Evolutionary conservation across 1,140 invertebrate species (phyloP), one percentile per base, ranked within the genome.

Genomic region (Hyphantria cunea): DNA sequence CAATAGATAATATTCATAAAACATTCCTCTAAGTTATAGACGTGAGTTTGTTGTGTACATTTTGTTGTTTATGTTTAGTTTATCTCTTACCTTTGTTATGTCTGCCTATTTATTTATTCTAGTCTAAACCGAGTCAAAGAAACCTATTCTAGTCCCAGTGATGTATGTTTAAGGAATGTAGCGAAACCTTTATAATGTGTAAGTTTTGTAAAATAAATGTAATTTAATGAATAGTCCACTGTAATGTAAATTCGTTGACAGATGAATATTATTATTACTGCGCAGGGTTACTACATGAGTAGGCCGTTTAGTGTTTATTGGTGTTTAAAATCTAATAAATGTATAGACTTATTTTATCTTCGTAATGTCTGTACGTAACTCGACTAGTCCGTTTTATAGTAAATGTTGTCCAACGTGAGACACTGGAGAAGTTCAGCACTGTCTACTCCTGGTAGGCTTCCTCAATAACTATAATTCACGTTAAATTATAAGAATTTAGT

Each of bases 21-120:
- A 88, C 85, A 88, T 88, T 88, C 85, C 85, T 82, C n/a, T 81
- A 80, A 78, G 63, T 66, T 70, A 70, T 76, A 77, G 66, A 60
- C 73, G 69, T 60, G 56, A 63, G 61, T 72, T 70, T 78, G 67
- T 80, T 84, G 74, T 84, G 74, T 77, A 76, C 72, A 54, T 42
- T 64, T 79, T 82, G 78, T 89, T 85, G 78, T 80, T 84, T 80
- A 48, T 66, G 71, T 81, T 77, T 86, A 80, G 76, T 78, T 85
- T 70, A 69, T 59, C 68, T 58, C 42, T 63, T 54, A 64, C 61
- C 61, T 77, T 82, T 82, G 72, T 84, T 74, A 71, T 51, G 52
- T 62, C 52, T 71, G 72, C 53, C 51, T 56, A 64, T 56, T 59
- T 63, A 65, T 69, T 67, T 75, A 76, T 78, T 86, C 84, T 89